Evolutionary conservation across 2,113 vertebrate genomes (phyloP), one percentile per base, ranked within the genome.

Genomic region (Hemibagrus wyckioides): DNA sequence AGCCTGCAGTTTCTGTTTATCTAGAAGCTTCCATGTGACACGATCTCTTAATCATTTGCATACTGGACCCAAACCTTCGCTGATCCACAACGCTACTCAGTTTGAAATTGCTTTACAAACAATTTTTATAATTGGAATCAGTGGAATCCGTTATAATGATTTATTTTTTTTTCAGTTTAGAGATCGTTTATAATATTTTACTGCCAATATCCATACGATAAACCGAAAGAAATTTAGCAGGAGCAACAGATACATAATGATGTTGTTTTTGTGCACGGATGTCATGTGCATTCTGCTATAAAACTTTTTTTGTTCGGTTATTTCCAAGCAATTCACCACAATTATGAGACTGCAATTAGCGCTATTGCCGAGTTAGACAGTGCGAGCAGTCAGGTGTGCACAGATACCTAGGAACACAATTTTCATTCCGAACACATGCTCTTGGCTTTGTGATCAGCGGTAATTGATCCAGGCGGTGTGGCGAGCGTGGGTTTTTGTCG

Each of bases 381-480:
- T 19, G 67, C 0, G 80, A 75, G 80, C 80, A 76, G 56, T 83
- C 86, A 87, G 80, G 67, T 83, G 67, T 75, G 30, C 86, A 13
- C 30, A 50, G 52, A 48, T 56, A 75, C 36, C 23, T n/a, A 61
- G 57, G 30, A 88, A 83, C 28, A 36, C 59, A 9, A 36, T 76
- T 71, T 86, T 41, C 59, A 86, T 73, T 69, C 82, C 54, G 41
- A 89, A 94, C 96, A 96, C 96, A 97, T 96, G 96, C 96, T 94
- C 88, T 90, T 91, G 91, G 94, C 96, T 95, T 95, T 94, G 94
- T 94, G 94, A 91, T 91, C 94, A 94, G 94, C 93, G 92, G 94
- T 95, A 95, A 96, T 96, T 95, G 96, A 94, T 93, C 95, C 80
- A 85, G 92, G 91, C 94, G 48, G 83, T 84, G 81, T 61, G 65